Conservation (phyloP, 2,113 vertebrate genomes). For the Sebastes schlegelii region DNA sequence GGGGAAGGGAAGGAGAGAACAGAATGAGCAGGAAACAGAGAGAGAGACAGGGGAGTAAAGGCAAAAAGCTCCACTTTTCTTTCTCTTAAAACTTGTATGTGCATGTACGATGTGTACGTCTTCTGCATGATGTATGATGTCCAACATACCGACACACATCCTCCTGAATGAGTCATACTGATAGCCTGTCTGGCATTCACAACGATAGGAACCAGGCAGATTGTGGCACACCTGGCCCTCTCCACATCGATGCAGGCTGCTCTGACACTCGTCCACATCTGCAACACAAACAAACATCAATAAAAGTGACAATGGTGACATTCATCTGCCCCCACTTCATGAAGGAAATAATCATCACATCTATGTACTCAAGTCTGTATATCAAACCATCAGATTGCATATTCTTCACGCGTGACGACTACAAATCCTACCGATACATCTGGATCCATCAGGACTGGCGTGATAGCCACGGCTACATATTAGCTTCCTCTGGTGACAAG, state of each 20-base stretch:
- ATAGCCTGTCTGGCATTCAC: slow-evolving; percentile 92
- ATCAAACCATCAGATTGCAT: background rate
- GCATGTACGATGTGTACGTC: background rate
- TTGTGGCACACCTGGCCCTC: slow-evolving; percentile 92
- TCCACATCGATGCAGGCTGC: slow-evolving; percentile 84
- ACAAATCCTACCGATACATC: slow-evolving; percentile 88
- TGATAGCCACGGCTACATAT: slow-evolving; percentile 92
- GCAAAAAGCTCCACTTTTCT: background rate
- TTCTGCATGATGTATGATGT: background rate
- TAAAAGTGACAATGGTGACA: background rate
- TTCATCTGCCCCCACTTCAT: background rate
- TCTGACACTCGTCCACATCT: slow-evolving; percentile 94
- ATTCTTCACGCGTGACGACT: background rate
- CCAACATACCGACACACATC: slow-evolving; percentile 88
- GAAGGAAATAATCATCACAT: background rate
- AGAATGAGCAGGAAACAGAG: background rate
- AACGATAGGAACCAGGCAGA: slow-evolving; percentile 91
- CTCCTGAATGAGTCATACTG: slow-evolving; percentile 90
- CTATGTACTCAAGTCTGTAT: background rate
- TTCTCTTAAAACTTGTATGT: background rate
- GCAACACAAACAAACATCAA: slow-evolving; percentile 9
- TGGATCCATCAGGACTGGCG: slow-evolving; percentile 88
- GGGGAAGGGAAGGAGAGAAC: background rate
- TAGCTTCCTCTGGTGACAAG: slow-evolving; percentile 90
- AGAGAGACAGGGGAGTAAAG: background rate